A percentile compares a stretch with the other conserved stretches of the same genome.
Evolutionary conservation across 1,140 invertebrate species (phyloP).

Genomic region (Drosophila mojavensis): DNA sequence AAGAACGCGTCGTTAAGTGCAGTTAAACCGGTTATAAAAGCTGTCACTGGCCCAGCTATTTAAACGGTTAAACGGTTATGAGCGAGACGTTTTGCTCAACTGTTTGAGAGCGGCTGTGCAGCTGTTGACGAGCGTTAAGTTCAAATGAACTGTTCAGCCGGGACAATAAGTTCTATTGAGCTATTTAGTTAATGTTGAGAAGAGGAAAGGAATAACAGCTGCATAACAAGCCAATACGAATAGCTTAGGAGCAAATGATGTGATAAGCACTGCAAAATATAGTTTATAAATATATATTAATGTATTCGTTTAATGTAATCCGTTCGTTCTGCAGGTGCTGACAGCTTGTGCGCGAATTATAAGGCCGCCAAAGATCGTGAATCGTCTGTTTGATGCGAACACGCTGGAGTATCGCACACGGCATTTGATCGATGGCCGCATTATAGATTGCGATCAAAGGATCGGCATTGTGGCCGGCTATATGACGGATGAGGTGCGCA

Average conservation of each 20-base stretch:
- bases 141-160: background rate
- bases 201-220: too few species aligned
- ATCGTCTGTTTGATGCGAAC: slow-evolving; percentile 89
- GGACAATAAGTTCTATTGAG: too few species aligned
- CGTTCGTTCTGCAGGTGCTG: slow-evolving; percentile 85
- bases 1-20: too few species aligned
- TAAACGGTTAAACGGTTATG: background rate
- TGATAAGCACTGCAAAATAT: background rate
- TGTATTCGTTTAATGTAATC: background rate
- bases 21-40: background rate
- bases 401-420: slow-evolving; percentile 93
- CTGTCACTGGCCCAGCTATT: background rate
- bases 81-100: background rate
- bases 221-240: background rate
- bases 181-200: too few species aligned
- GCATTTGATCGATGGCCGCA: slow-evolving; percentile 92
- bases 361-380: slow-evolving; percentile 88
- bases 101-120: background rate
- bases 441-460: slow-evolving; percentile 93
- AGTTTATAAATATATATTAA: too few species aligned
- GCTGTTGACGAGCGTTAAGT: background rate
- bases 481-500: slow-evolving; percentile 92
- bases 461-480: slow-evolving; percentile 94
- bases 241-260: background rate
- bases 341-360: slow-evolving; percentile 88